Evolutionary conservation across 2,797 vertebrate genomes (phyloP), one percentile per base, ranked within the genome.

Genomic region (Borostomias antarcticus): DNA sequence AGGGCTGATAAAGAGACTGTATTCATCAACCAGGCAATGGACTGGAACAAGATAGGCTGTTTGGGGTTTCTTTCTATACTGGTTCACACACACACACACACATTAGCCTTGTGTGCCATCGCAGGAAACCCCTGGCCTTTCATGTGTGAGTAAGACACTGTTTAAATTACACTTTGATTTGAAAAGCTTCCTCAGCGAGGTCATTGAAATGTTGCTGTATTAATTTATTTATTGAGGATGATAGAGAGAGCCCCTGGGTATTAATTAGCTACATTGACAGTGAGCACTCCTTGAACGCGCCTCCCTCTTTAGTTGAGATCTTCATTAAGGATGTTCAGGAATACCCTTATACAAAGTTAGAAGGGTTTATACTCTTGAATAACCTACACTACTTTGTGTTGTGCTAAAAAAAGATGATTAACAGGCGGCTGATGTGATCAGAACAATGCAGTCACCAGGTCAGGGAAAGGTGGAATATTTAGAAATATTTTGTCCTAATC

Each of bases 251-350:
- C 93, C 94, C 91, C 78, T 80, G 91, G 91, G 88, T 93, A 88
- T 95, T 87, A 94, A 97, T 96, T 86, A 96, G 93, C 87, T 76
- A 82, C 90, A 85, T 90, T 89, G 89, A 92, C 93, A 92, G 90
- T 89, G 82, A 89, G 89, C 86, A 82, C 80, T 83, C 88, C 80
- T 73, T 79, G 94, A 92, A 93, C 91, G 86, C 91, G 86, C 89
- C 89, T 91, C 89, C 90, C 85, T 91, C 29, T 62, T 69, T 68
- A 73, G 68, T 81, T 81, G 66, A 88, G 90, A 91, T 92, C 92
- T 91, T 86, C 77, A 81, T 87, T 85, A 81, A 56, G 74, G 66
- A 74, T 71, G 80, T 86, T 85, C 78, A 83, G 78, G 78, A 69
- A 72, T 59, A 32, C 72, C 75, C 65, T 66, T 75, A 73, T 66